phyloP scores from a whole-genome alignment of 2,113 vertebrate species.

The Pachypanchax playfairii region DNA sequence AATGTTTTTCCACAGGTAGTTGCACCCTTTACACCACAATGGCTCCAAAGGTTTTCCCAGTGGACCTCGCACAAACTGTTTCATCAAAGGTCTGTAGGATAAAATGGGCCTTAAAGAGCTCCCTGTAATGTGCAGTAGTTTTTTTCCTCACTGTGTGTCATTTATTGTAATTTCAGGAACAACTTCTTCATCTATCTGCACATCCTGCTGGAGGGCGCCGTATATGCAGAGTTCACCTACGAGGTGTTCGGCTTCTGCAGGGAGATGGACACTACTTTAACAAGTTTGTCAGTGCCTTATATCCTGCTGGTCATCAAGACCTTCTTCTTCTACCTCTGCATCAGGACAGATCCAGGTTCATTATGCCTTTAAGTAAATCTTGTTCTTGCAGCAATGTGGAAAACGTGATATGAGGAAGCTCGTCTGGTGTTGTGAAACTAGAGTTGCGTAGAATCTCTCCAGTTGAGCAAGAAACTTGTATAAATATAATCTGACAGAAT shows the following conservation, averaged over 20 bases:
- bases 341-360: constrained; percentile 83
- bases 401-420: neutral
- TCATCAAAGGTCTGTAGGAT: constrained; percentile 83
- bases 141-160: neutral
- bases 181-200: constrained; percentile 86
- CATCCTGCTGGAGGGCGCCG: constrained; percentile 82
- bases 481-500: neutral
- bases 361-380: accelerated
- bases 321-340: constrained; percentile 85
- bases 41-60: constrained; percentile 76
- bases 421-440: neutral
- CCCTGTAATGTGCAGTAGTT: neutral
- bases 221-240: constrained; percentile 89
- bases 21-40: constrained; percentile 78
- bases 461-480: no score
- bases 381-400: no score
- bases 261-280: constrained; percentile 84
- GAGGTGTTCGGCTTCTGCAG: constrained; percentile 88
- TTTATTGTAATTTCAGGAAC: constrained; percentile 78
- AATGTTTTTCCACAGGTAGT: constrained; percentile 71
- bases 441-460: neutral
- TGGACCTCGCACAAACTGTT: constrained; percentile 81
- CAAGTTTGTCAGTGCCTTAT: constrained; percentile 86
- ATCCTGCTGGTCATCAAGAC: constrained; percentile 82
- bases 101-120: neutral